These are phyloP conservation scores for Platichthys stellatus DNA, from an alignment of 2,113 vertebrate species.

Conservation along the genomic window DNA sequence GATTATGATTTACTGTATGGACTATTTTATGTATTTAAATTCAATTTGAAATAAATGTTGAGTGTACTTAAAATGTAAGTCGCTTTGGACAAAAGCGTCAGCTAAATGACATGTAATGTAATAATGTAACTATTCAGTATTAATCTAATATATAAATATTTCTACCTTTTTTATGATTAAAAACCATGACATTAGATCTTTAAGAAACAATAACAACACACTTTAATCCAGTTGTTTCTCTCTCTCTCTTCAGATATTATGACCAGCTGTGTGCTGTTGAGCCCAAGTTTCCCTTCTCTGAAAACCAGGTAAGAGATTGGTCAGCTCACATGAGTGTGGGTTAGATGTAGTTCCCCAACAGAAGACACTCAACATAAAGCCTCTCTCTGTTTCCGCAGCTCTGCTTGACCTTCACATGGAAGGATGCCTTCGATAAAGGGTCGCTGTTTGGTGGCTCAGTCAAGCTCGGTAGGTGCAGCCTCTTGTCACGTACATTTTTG, in stretches of 20 bases:
- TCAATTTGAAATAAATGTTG: background rate
- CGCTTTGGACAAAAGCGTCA: too few relatives aligned
- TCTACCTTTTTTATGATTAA: background rate
- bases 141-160: background rate
- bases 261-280: constrained; percentile 97
- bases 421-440: constrained; percentile 99
- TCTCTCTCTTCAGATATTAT: constrained; percentile 87
- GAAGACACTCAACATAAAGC: constrained; percentile 32
- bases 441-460: constrained; percentile 97
- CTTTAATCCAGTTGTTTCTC: constrained; percentile 1
- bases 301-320: constrained; percentile 89
- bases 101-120: too few relatives aligned
- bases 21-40: too few relatives aligned
- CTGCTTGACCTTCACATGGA: constrained; percentile 98
- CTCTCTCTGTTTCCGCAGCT: constrained; percentile 82
- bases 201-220: too few relatives aligned
- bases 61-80: too few relatives aligned
- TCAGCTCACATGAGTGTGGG: constrained; percentile 1
- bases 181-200: background rate
- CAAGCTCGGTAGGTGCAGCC: constrained; percentile 88
- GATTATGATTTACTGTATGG: background rate
- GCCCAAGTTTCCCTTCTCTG: constrained; percentile 97
- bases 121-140: background rate
- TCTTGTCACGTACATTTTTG: background rate
- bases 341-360: background rate